Percentiles rank a stretch among this genome's conserved stretches.
phyloP scores from a whole-genome alignment of 2,113 vertebrate genomes.

The Nyctereutes procyonoides region DNA sequence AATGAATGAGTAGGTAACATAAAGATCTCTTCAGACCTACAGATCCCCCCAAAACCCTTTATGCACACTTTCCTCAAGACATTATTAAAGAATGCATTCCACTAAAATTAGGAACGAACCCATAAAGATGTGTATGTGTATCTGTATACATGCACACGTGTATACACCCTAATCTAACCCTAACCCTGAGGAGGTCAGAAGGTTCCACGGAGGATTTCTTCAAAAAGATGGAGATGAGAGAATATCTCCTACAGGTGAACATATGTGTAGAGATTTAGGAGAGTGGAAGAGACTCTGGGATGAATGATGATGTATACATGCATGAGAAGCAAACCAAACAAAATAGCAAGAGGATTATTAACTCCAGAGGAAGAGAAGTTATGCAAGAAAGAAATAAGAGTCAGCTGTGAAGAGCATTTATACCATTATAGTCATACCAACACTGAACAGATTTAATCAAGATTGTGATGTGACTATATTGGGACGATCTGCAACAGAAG shows the following conservation, averaged over 20 bases:
- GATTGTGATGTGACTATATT: background rate
- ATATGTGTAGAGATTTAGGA: background rate
- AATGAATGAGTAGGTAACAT: background rate
- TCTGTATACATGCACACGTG: rapidly evolving
- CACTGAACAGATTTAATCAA: background rate
- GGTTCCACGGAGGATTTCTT: background rate
- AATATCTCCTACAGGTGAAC: background rate
- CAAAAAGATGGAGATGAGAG: background rate
- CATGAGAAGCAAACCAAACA: background rate
- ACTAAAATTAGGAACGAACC: background rate
- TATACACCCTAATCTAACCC: background rate
- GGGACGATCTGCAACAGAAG: background rate
- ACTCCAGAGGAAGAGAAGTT: background rate
- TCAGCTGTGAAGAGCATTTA: background rate
- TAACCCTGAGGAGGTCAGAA: background rate
- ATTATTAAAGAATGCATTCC: background rate
- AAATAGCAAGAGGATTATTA: conserved; percentile 10
- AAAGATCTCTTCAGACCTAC: background rate
- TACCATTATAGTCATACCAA: background rate
- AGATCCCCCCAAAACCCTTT: background rate
- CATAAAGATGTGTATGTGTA: background rate
- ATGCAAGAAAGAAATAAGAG: background rate
- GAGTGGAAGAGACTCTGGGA: background rate
- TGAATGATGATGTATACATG: background rate
- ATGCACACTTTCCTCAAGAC: background rate